These are phyloP conservation scores for Sarcoramphus papa DNA, from an alignment of 2,797 vertebrate species.

Conservation along the genomic window DNA sequence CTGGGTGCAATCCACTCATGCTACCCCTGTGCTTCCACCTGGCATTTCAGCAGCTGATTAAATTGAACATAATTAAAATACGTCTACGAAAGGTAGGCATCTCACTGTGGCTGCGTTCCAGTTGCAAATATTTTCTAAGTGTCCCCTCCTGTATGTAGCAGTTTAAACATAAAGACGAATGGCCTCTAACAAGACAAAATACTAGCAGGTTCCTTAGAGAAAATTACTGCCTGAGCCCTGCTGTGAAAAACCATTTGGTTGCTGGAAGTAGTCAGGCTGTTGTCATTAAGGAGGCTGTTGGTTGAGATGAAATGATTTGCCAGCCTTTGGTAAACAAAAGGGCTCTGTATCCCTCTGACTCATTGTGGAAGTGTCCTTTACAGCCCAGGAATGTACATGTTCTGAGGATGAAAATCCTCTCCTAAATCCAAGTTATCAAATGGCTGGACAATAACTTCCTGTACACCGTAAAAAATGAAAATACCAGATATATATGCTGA, in stretches of 20 bases:
- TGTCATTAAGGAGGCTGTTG: constrained; percentile 8
- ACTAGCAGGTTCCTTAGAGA: neutral
- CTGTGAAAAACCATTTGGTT: neutral
- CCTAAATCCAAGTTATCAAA: neutral
- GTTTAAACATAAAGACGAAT: neutral
- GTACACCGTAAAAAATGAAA: neutral
- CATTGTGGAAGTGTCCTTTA: constrained; percentile 3
- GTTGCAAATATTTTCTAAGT: neutral
- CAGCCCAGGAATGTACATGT: neutral
- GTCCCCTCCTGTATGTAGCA: neutral
- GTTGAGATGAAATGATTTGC: constrained; percentile 3
- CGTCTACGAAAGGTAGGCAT: neutral
- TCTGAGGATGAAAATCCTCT: neutral
- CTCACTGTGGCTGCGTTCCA: neutral
- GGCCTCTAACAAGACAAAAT: neutral
- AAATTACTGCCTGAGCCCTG: neutral
- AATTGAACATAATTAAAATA: neutral
- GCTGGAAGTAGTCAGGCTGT: neutral
- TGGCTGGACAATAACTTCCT: neutral
- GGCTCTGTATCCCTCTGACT: constrained; percentile 5
- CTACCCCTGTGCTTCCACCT: neutral
- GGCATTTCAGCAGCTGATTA: neutral
- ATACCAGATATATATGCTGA: neutral
- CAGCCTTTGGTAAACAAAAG: constrained; percentile 20
- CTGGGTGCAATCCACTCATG: neutral